A percentile compares a stretch with the other conserved stretches of the same genome.
Conservation (phyloP, 2,113 vertebrate species). For the Nibea coibor region DNA sequence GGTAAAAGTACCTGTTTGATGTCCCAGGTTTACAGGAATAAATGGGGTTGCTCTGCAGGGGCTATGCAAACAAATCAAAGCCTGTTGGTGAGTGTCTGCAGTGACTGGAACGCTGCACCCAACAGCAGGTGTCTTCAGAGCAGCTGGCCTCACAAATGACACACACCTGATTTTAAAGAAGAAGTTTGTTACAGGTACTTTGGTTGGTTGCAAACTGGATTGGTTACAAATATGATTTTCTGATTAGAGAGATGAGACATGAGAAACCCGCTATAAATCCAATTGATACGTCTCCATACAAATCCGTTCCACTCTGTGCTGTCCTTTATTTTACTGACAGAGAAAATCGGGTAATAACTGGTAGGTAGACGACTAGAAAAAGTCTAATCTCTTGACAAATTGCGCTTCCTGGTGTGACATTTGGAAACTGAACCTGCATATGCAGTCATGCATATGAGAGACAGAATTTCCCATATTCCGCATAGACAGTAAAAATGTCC, state of each 20-base stretch:
- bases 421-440: not conserved
- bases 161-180: constrained; percentile 21
- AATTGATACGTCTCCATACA: constrained; percentile 2
- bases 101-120: constrained; percentile 60
- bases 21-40: constrained; percentile 75
- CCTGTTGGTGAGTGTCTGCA: constrained; percentile 60
- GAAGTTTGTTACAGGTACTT: constrained; percentile 4
- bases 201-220: not conserved
- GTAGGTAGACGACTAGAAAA: not conserved
- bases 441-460: not conserved
- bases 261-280: not conserved
- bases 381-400: not conserved
- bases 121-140: constrained; percentile 64
- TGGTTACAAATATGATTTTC: not conserved
- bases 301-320: not conserved
- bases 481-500: not conserved
- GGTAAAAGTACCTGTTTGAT: constrained; percentile 76
- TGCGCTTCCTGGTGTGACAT: not conserved
- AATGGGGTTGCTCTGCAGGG: constrained; percentile 71
- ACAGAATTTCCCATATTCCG: not conserved
- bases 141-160: constrained; percentile 38
- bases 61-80: constrained; percentile 76
- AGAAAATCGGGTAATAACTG: not conserved
- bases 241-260: constrained; percentile 11
- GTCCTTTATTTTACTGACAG: not conserved